Base-by-base conservation (phyloP, 1,140 invertebrate species). In the Temnothorax nylanderi region DNA sequence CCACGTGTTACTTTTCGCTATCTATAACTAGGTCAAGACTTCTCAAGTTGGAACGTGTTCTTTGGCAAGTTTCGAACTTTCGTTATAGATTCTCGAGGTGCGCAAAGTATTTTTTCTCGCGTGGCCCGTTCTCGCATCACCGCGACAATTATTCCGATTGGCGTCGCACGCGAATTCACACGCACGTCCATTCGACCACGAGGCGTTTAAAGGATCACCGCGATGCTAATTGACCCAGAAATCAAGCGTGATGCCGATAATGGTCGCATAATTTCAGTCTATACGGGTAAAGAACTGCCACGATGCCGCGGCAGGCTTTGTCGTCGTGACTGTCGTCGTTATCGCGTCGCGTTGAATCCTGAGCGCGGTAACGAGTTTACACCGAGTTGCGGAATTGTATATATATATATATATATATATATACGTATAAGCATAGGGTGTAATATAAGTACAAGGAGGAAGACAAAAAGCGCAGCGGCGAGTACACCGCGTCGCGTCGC, bases 211-310 rank as follows among this genome's bases (percentile, higher is more conserved):
- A 90, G 71, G 89, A 88, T 90, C 89, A 65, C n/a, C 58, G 77
- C 60, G 85, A 89, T 87, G 85, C 85, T 90, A 88, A 85, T 87
- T 90, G 88, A 88, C 87, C 88, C 84, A 91, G 88, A 92, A 92
- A 92, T 90, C 64, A 44, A 92, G 87, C 74, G 72, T 77, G 87
- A 89, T 74, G 71, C 82, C 88, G 92, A 93, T 92, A 92, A 93
- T 87, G 88, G 88, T 75, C 87, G 91, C 89, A 90, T 92, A 92
- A 93, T 92, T 91, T 89, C 89, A 58, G 56, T 72, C 60, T 88
- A 91, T 92, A 92, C 92, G 91, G 91, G 91, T 84, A 93, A 93
- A 92, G 87, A 86, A 88, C 86, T 88, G 26, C 32, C 37, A 18
- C 58, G 65, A 11, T n/a, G 74, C 84, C 91, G 89, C 80, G 88